These are phyloP conservation scores for Phalacrocorax aristotelis DNA, from an alignment of 2,113 vertebrate genomes.

Conservation along the genomic window DNA sequence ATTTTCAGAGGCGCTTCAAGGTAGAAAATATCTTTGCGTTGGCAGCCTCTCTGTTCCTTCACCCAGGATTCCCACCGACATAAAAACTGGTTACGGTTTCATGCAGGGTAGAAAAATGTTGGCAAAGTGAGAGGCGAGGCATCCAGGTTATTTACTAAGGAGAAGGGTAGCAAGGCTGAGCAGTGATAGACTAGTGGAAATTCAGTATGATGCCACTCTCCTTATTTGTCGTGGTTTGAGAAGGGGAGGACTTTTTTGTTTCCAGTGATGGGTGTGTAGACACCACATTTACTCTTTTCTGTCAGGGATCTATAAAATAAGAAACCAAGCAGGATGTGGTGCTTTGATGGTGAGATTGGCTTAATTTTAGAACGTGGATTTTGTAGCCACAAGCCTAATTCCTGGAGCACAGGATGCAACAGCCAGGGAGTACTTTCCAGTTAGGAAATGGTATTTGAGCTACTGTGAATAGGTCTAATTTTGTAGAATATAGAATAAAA, in stretches of 20 bases:
- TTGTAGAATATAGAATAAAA: background rate
- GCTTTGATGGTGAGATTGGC: background rate
- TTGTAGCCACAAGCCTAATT: background rate
- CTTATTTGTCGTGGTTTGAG: background rate
- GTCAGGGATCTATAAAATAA: background rate
- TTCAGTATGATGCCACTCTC: background rate
- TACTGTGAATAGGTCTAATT: background rate
- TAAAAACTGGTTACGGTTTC: background rate
- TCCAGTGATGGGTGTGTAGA: background rate
- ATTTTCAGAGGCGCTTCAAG: background rate
- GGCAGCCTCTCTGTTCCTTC: background rate
- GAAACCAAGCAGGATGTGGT: background rate
- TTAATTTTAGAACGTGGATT: slow-evolving; percentile 14
- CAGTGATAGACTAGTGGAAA: background rate
- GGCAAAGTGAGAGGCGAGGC: background rate
- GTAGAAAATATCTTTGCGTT: background rate
- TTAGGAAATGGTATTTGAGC: background rate
- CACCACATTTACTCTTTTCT: background rate
- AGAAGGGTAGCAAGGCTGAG: background rate
- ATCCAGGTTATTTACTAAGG: accelerated
- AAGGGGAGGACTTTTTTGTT: background rate
- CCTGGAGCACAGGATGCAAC: background rate
- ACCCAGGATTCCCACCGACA: background rate
- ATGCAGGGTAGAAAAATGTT: background rate
- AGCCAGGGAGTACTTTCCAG: background rate